Evolutionary conservation across 2,113 vertebrate species (phyloP), one percentile per base, ranked within the genome.

Genomic region (Gavialis gangeticus): DNA sequence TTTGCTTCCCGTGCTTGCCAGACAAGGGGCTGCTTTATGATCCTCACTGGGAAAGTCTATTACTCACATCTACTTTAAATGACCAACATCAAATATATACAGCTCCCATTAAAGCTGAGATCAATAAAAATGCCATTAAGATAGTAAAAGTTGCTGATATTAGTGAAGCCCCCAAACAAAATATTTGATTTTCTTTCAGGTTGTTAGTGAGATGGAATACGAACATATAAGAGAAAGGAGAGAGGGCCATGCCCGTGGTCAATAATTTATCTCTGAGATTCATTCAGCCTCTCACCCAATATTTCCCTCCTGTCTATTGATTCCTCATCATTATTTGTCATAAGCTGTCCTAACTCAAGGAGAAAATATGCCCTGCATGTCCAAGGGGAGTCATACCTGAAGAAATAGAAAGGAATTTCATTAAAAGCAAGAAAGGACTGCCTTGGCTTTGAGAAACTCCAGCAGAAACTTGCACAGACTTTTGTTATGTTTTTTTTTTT

Each of bases 81-180:
- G 98, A 99, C 98, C 97, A 98, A 98, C 98, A 99, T 99, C 98
- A 99, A 99, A 99, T 99, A 99, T 99, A 99, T 98, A 98, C 98
- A 98, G 98, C 98, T 98, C 97, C 99, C 99, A 99, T 99, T 99
- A 99, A 99, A 98, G 98, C 97, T 97, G 97, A 97, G 98, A 99
- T 99, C 99, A 99, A 99, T 99, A 99, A 99, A 99, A 99, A 99
- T 98, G 98, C 98, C 99, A 99, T 99, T 99, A 99, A 98, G 98
- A 98, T 98, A 98, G 98, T 99, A 99, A 99, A 99, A 99, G 98
- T 98, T 98, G 98, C 98, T 99, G 98, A 99, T 99, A 99, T 99
- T 99, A 99, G 99, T 98, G 98, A 98, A 98, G 98, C 98, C 98
- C 98, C 98, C 98, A 98, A 99, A 99, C 98, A 99, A 99, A 99